A percentile compares a stretch with the other conserved stretches of the same genome.
Conservation (phyloP, 2,797 vertebrate species). For the Thalassophryne amazonica region DNA sequence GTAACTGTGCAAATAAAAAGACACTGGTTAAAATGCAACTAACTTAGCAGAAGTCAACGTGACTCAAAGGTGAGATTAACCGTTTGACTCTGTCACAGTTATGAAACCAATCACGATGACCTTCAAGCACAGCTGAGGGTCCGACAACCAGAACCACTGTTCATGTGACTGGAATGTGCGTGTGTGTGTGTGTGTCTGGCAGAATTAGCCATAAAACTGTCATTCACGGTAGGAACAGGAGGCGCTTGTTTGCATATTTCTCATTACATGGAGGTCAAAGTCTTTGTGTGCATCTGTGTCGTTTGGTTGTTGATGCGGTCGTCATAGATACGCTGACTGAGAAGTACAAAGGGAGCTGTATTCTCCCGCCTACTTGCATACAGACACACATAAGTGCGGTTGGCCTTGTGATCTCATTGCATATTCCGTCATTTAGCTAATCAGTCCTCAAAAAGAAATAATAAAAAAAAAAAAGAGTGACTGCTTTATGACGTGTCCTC, state of each 20-base stretch:
- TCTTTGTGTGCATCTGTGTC: constrained; percentile 1
- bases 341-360: constrained; percentile 41
- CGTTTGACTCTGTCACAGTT: too few species aligned
- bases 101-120: constrained; percentile 20
- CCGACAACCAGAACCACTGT: constrained; percentile 27
- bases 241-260: constrained; percentile 30
- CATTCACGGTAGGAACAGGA: constrained; percentile 11
- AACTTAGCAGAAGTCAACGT: too few species aligned
- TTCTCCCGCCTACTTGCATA: constrained; percentile 11
- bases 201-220: constrained; percentile 24
- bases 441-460: constrained; percentile 1
- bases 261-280: constrained; percentile 9
- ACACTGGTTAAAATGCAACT: too few species aligned
- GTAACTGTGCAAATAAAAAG: too few species aligned
- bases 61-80: too few species aligned
- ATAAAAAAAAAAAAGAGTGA: background rate
- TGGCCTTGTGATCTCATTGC: constrained; percentile 37
- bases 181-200: constrained; percentile 14
- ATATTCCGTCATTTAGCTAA: constrained; percentile 14
- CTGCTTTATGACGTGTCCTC: background rate
- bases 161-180: constrained; percentile 45
- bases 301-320: constrained; percentile 33
- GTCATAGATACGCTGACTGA: constrained; percentile 32
- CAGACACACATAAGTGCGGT: constrained; percentile 19
- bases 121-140: constrained; percentile 64